phyloP scores from a whole-genome alignment of 1,140 invertebrate species.

The Scaptomyza montana region DNA sequence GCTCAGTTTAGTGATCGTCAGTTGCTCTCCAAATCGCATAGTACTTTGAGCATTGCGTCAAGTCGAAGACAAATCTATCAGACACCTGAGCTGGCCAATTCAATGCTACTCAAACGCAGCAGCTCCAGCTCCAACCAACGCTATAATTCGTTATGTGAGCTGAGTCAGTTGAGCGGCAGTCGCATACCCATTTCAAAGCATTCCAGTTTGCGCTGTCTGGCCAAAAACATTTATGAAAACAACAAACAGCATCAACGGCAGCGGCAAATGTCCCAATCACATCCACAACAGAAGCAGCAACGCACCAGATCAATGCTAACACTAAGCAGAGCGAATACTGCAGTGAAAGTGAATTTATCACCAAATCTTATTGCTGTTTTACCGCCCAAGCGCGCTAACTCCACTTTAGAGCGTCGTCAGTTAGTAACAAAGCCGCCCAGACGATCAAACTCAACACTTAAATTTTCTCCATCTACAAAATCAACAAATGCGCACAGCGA shows the following conservation, averaged over 20 bases:
- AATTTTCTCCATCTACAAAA: conserved; percentile 10
- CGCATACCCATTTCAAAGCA: conserved; percentile 84
- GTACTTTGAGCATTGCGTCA: conserved; percentile 57
- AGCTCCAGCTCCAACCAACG: conserved; percentile 38
- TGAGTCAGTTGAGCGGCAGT: conserved; percentile 66
- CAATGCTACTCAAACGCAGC: conserved; percentile 50
- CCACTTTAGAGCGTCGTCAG: conserved; percentile 56
- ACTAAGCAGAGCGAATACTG: conserved; percentile 29
- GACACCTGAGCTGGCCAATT: conserved; percentile 62
- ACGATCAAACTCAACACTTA: conserved; percentile 51
- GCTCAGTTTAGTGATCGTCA: conserved; percentile 57
- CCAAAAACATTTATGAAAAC: conserved; percentile 50
- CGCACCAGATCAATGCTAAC: conserved; percentile 61
- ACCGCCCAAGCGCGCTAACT: conserved; percentile 56
- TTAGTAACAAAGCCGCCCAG: conserved; percentile 27
- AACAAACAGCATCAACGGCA: conserved; percentile 27
- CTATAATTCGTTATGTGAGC: conserved; percentile 85
- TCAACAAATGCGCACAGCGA: conserved; percentile 58
- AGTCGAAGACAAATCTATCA: conserved; percentile 64
- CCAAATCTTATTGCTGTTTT: not conserved
- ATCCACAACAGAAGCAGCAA: conserved; percentile 29
- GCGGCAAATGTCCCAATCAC: not conserved
- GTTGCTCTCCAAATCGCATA: conserved; percentile 84
- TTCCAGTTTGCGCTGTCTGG: conserved; percentile 53
- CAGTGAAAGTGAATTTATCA: conserved; percentile 8